phyloP scores from a whole-genome alignment of 2,113 vertebrate species.

The Speoplatyrhinus poulsoni region DNA sequence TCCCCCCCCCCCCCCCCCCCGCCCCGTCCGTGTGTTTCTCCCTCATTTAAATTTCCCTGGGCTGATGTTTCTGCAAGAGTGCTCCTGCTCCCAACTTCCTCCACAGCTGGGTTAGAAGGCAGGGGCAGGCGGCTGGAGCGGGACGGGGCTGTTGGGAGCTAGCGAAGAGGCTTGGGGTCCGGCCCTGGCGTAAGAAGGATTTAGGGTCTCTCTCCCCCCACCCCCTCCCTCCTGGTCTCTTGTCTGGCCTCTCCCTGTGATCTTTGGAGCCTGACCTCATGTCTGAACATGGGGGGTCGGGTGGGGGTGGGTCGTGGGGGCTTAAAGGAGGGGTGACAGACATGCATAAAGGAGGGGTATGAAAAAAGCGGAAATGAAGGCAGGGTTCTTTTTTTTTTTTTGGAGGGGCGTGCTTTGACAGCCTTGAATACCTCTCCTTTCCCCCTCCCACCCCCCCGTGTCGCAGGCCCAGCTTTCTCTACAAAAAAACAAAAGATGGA shows the following conservation, averaged over 20 bases:
- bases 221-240: neutral
- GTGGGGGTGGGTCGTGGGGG: slow-evolving; percentile 59
- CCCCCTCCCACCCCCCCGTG: neutral
- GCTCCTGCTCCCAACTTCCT: slow-evolving; percentile 80
- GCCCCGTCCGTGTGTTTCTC: slow-evolving; percentile 45
- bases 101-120: slow-evolving; percentile 64
- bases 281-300: slow-evolving; percentile 75
- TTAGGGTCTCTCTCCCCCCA: slow-evolving; percentile 54
- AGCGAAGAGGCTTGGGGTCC: no score
- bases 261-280: slow-evolving; percentile 80
- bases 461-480: neutral
- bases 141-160: slow-evolving; percentile 60
- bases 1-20: slow-evolving; percentile 40
- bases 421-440: slow-evolving; percentile 27
- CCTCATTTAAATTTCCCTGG: slow-evolving; percentile 90
- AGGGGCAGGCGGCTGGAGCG: slow-evolving; percentile 49
- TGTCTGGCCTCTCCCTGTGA: slow-evolving; percentile 75
- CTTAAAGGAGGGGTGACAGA: slow-evolving; percentile 50
- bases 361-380: slow-evolving; percentile 43
- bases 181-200: slow-evolving; percentile 28
- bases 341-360: slow-evolving; percentile 26
- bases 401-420: slow-evolving; percentile 45
- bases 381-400: slow-evolving; percentile 46
- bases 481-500: neutral
- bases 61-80: slow-evolving; percentile 98